Percentiles rank a stretch among this genome's conserved stretches.
Conservation (phyloP, 1,140 invertebrate species). For the Drosophila persimilis region DNA sequence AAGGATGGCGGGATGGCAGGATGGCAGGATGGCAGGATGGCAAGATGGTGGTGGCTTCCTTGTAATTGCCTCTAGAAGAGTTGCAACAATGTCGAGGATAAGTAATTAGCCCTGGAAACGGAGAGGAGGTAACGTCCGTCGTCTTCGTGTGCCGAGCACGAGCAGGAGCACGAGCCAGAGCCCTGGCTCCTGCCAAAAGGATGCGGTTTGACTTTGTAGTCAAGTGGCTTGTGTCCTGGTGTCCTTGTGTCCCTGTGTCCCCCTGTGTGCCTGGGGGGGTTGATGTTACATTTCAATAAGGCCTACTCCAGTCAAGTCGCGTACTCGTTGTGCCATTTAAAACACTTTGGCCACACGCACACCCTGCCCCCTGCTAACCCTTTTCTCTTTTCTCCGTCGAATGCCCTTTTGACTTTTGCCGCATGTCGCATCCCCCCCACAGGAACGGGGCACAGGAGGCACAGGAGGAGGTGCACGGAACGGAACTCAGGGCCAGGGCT, state of each 20-base stretch:
- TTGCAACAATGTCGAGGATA: slow-evolving; percentile 60
- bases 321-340: slow-evolving; percentile 65
- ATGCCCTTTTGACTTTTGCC: slow-evolving; percentile 41
- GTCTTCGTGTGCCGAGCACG: slow-evolving; percentile 36
- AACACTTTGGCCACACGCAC: slow-evolving; percentile 60
- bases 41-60: neutral
- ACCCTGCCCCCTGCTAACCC: slow-evolving; percentile 35
- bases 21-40: slow-evolving; percentile 9
- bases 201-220: slow-evolving; percentile 76
- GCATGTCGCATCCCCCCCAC: slow-evolving; percentile 5
- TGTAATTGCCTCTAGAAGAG: slow-evolving; percentile 73
- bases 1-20: slow-evolving; percentile 2
- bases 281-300: slow-evolving; percentile 63
- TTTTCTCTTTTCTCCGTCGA: slow-evolving; percentile 18
- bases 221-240: slow-evolving; percentile 39
- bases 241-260: neutral
- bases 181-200: slow-evolving; percentile 16
- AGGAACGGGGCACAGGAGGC: too few relatives aligned
- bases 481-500: slow-evolving; percentile 4
- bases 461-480: neutral
- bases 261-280: neutral
- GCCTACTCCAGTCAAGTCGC: slow-evolving; percentile 32
- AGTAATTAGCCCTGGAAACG: slow-evolving; percentile 63
- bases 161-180: slow-evolving; percentile 31
- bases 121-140: slow-evolving; percentile 8